A percentile compares a stretch with the other conserved stretches of the same genome.
phyloP scores from a whole-genome alignment of 2,113 vertebrate genomes.

The Sapayoa aenigma region DNA sequence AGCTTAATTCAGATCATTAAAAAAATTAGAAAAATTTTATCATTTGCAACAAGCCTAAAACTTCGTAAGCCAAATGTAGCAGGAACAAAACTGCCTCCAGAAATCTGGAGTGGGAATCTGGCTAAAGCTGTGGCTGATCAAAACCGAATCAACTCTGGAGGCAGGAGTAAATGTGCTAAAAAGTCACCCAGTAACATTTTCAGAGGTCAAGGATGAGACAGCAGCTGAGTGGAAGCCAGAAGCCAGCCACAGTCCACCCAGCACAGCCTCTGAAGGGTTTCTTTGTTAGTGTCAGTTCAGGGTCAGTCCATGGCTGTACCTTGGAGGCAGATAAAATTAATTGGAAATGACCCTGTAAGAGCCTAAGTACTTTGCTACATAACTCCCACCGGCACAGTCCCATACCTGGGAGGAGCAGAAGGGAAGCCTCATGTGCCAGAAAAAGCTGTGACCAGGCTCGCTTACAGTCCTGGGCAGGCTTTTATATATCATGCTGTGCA shows the following conservation, averaged over 20 bases:
- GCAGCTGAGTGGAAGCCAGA: neutral
- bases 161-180: neutral
- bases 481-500: neutral
- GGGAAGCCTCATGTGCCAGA: neutral
- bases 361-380: neutral
- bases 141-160: neutral
- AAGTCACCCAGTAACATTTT: neutral
- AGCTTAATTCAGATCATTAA: neutral
- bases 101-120: neutral
- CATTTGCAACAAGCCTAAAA: neutral
- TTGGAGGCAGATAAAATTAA: neutral
- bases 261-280: neutral
- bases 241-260: neutral
- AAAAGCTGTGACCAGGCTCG: neutral
- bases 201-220: neutral
- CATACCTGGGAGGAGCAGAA: no score
- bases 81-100: neutral
- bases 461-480: neutral
- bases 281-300: neutral
- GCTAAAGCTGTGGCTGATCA: neutral
- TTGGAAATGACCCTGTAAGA: neutral
- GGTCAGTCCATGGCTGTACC: neutral
- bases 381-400: neutral
- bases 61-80: fast-evolving
- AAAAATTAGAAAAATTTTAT: neutral